These are phyloP conservation scores for Halichoerus grypus DNA, from an alignment of 2,113 vertebrate species.

Conservation along the genomic window DNA sequence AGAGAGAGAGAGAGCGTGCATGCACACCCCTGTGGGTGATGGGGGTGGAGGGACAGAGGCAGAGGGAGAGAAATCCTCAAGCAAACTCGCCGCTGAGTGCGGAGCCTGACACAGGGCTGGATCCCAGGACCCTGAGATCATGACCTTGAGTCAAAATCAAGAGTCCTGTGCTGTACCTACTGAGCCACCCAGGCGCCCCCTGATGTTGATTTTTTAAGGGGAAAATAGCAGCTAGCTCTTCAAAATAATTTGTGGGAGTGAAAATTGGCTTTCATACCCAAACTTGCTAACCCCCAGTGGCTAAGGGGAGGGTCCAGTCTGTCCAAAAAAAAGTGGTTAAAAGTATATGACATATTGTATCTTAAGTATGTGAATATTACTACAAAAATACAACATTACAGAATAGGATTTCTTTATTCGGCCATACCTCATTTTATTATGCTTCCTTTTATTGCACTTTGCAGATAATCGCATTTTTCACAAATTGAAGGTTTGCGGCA, in stretches of 20 bases:
- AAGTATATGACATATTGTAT: neutral
- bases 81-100: neutral
- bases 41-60: neutral
- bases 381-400: neutral
- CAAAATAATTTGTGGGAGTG: neutral
- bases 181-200: neutral
- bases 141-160: neutral
- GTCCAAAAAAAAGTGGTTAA: neutral
- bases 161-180: neutral
- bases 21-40: neutral
- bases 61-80: neutral
- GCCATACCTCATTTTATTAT: neutral
- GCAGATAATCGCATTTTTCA: neutral
- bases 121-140: neutral
- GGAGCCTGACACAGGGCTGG: neutral
- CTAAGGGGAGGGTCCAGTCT: neutral
- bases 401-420: neutral
- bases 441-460: neutral
- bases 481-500: neutral
- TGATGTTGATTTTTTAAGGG: neutral
- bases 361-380: neutral
- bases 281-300: neutral
- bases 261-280: conserved; percentile 52
- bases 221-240: neutral
- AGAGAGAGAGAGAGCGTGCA: neutral